Percentiles rank a stretch among this genome's conserved stretches.
Evolutionary conservation across 2,888 invertebrate genomes (phyloP).

Genomic region (Neelides folsomi): DNA sequence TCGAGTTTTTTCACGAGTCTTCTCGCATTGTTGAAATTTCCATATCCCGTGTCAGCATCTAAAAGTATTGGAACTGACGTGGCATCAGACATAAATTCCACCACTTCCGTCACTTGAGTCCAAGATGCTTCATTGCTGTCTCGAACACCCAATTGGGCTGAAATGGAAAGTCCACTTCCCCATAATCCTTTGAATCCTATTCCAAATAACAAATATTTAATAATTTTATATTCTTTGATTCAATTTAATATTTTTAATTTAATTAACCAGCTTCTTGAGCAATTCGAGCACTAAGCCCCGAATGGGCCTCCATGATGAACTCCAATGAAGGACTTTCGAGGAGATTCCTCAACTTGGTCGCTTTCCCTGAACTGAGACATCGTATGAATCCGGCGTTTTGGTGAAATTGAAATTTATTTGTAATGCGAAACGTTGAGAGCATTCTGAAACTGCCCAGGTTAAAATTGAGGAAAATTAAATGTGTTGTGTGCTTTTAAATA

Average conservation of each 20-base stretch:
- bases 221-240: background rate
- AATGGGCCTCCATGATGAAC: conserved; percentile 41
- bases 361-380: conserved; percentile 21
- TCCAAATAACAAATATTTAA: background rate
- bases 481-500: too few species aligned
- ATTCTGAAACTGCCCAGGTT: too few species aligned
- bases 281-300: conserved; percentile 39
- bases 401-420: too few species aligned
- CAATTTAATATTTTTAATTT: too few species aligned
- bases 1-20: conserved; percentile 39
- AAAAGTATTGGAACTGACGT: conserved; percentile 39
- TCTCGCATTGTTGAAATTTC: conserved; percentile 41
- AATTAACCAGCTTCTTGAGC: conserved; percentile 39
- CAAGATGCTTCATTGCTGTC: conserved; percentile 42
- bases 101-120: conserved; percentile 40
- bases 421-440: too few species aligned
- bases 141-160: conserved; percentile 39
- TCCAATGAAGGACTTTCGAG: conserved; percentile 37
- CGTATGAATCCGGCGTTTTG: too few species aligned
- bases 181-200: conserved; percentile 38
- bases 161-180: conserved; percentile 40
- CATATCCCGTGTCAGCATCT: conserved; percentile 42
- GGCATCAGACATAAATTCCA: conserved; percentile 41
- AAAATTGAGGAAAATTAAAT: too few species aligned
- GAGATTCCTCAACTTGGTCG: conserved; percentile 37